A percentile compares a stretch with the other conserved stretches of the same genome.
phyloP scores from a whole-genome alignment of 2,797 vertebrate genomes.

The Phrynocephalus vlangalii region DNA sequence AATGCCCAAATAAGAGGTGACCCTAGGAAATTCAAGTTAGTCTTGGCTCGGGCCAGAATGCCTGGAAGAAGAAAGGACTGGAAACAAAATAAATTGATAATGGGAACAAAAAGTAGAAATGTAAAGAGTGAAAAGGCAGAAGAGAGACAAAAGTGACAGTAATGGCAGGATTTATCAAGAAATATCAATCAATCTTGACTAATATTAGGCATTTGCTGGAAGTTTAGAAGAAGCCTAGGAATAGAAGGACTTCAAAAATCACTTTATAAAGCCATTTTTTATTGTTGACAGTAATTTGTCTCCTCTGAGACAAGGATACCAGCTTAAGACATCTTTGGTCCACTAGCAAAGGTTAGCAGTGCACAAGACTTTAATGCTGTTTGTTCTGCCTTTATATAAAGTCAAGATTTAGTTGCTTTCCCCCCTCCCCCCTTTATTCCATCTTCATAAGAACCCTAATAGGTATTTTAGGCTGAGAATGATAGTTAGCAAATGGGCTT shows the following conservation, averaged over 20 bases:
- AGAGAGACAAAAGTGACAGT: not conserved
- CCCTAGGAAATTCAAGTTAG: not conserved
- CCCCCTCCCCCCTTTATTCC: too few species aligned
- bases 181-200: too few species aligned
- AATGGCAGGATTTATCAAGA: too few species aligned
- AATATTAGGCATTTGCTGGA: too few species aligned
- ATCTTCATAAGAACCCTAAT: too few species aligned
- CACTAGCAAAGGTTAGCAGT: not conserved
- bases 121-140: not conserved
- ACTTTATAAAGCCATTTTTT: not conserved
- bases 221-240: not conserved
- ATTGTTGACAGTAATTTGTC: not conserved
- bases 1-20: not conserved
- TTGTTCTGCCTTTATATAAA: too few species aligned
- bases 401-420: too few species aligned
- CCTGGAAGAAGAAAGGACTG: not conserved
- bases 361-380: not conserved
- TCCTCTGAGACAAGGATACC: not conserved
- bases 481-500: too few species aligned
- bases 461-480: too few species aligned
- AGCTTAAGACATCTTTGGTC: not conserved
- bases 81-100: not conserved
- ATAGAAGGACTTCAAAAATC: not conserved
- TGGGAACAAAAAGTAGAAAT: not conserved
- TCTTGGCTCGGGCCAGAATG: not conserved